Evolutionary conservation across 1,140 invertebrate species (phyloP), one percentile per base, ranked within the genome.

Genomic region (Heliothis virescens): DNA sequence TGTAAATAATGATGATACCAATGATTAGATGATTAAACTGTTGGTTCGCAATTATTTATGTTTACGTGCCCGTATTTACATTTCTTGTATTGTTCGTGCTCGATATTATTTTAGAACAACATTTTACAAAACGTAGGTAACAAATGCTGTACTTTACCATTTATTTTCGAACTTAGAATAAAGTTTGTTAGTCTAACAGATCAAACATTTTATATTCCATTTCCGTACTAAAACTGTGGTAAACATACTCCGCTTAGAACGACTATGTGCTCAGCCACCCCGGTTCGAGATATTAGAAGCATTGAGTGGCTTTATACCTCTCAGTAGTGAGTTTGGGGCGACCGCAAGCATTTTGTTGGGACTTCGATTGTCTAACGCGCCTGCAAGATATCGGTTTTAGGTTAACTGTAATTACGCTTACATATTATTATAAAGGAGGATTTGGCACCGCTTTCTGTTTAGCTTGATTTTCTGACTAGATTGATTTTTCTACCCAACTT

Each of bases 231-330:
- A 52, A 75, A 47, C 34, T 72, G 47, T 75, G 41, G 72, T 34
- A 62, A 60, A 60, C 57, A 62, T 60, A 75, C 29, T 62, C 50
- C 16, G 21, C 12, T 62, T 11, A n/a, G 41, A 69, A 50, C 47
- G 57, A 50, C 41, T 60, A 57, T 71, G 63, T 53, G 41, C 18
- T 48, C 26, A 57, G 26, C 26, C 57, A 62, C 57, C 72, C 57
- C 50, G 48, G 52, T 72, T 67, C 55, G 48, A 63, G 55, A 71
- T 74, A 80, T 80, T 80, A 80, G 50, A 74, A 65, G 60, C 79
- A 74, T 29, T 65, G 79, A 74, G 60, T 73, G 79, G 79, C 79
- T 80, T 74, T 74, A 63, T 65, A 53, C 53, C 72, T 67, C 71
- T 74, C 59, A 18, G 48, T 59, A 52, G 50, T 62, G 59, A 48